Evolutionary conservation across 2,113 vertebrate species (phyloP).

Genomic region (Phyllostomus hastatus): DNA sequence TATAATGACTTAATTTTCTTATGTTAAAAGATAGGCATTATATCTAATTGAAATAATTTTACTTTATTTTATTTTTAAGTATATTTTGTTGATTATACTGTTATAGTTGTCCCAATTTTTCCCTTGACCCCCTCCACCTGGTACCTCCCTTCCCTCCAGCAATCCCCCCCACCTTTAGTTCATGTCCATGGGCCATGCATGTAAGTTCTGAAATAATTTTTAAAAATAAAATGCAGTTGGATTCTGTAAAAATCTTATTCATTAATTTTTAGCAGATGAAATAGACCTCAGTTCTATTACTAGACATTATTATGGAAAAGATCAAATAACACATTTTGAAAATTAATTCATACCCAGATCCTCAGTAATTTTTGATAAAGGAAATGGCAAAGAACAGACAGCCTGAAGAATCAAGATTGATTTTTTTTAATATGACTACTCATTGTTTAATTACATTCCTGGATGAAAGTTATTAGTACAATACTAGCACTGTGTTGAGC

Average conservation of each 20-base stretch:
- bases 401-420: neutral
- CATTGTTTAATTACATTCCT: constrained; percentile 23
- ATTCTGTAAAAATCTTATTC: neutral
- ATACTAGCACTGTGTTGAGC: neutral
- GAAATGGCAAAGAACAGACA: neutral
- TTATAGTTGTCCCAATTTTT: no score
- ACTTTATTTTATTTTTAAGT: no score
- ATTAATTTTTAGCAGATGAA: constrained; percentile 11
- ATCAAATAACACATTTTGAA: constrained; percentile 8
- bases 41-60: neutral
- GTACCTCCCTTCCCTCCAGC: no score
- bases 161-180: no score
- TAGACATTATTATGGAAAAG: constrained; percentile 7
- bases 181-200: no score
- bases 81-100: no score
- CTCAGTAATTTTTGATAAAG: neutral
- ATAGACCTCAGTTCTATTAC: neutral
- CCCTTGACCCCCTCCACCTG: no score
- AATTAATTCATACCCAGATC: constrained; percentile 25
- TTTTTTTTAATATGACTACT: neutral
- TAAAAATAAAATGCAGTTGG: neutral
- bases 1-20: neutral
- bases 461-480: neutral
- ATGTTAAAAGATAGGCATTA: neutral
- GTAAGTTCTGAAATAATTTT: neutral